Conservation (phyloP, 2,113 vertebrate species). For the Saccopteryx bilineata region DNA sequence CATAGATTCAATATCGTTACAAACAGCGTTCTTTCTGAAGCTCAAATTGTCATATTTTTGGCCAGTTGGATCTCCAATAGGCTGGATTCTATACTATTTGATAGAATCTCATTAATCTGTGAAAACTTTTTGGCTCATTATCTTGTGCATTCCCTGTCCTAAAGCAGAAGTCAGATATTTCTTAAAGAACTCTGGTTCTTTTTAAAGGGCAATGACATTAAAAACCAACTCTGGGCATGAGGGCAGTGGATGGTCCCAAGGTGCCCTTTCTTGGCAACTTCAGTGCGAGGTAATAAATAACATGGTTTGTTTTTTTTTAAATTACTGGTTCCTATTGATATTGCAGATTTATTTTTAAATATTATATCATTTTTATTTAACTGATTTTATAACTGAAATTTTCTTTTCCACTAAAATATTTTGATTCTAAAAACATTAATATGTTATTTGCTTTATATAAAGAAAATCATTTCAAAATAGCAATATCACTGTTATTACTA, state of each 20-base stretch:
- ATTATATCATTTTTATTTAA: constrained; percentile 30
- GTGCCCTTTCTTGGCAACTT: background rate
- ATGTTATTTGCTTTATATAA: constrained; percentile 23
- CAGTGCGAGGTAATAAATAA: background rate
- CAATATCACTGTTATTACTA: background rate
- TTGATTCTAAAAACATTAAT: constrained; percentile 6
- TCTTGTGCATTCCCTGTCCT: background rate
- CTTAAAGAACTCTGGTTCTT: background rate
- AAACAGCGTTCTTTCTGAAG: background rate
- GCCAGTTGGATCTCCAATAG: background rate
- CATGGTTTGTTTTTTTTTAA: background rate
- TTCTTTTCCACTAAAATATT: background rate
- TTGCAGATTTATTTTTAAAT: constrained; percentile 32
- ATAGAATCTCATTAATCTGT: background rate
- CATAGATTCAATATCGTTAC: background rate
- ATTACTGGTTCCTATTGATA: background rate
- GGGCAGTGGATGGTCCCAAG: background rate
- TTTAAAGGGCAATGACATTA: background rate
- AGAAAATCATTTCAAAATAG: constrained; percentile 8
- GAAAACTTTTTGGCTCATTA: background rate
- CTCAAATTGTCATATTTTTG: background rate
- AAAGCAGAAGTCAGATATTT: background rate
- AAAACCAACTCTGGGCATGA: background rate
- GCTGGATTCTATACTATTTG: background rate
- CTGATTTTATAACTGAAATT: constrained; percentile 5